These are phyloP conservation scores for Elegia similella DNA, from an alignment of 2,888 invertebrate species.

Conservation along the genomic window DNA sequence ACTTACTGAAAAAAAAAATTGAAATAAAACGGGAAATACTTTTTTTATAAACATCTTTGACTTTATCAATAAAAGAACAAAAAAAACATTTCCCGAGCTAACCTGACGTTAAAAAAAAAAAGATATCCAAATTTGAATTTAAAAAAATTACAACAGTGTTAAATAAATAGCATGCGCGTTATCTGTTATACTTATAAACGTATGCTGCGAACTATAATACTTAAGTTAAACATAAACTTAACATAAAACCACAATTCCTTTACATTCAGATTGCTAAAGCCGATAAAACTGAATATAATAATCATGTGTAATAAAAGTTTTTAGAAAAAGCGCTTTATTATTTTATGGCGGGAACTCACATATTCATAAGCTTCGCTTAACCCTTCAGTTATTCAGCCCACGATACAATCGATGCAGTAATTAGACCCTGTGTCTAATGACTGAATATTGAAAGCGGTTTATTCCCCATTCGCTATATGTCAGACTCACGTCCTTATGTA, in stretches of 20 bases:
- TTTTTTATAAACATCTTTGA: too few relatives aligned
- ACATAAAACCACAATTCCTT: constrained; percentile 2
- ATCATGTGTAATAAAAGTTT: constrained; percentile 4
- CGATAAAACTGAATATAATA: constrained; percentile 3
- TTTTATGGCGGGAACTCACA: constrained; percentile 4
- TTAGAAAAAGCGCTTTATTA: constrained; percentile 3
- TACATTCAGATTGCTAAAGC: not conserved
- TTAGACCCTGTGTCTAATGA: constrained; percentile 7
- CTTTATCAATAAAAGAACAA: too few relatives aligned
- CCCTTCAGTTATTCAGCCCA: constrained; percentile 7
- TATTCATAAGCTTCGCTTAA: constrained; percentile 11
- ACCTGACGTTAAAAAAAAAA: too few relatives aligned
- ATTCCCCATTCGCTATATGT: not conserved
- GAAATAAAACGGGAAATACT: too few relatives aligned
- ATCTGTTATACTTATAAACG: too few relatives aligned
- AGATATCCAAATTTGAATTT: too few relatives aligned
- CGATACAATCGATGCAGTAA: constrained; percentile 12
- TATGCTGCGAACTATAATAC: not conserved
- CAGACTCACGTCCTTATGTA: not conserved
- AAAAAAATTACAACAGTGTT: too few relatives aligned
- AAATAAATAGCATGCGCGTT: too few relatives aligned
- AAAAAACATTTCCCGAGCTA: too few relatives aligned
- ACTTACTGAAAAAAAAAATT: too few relatives aligned
- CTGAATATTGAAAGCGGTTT: not conserved
- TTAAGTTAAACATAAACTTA: not conserved